These are phyloP conservation scores for Argentina silus DNA, from an alignment of 2,797 vertebrate species.

Conservation along the genomic window DNA sequence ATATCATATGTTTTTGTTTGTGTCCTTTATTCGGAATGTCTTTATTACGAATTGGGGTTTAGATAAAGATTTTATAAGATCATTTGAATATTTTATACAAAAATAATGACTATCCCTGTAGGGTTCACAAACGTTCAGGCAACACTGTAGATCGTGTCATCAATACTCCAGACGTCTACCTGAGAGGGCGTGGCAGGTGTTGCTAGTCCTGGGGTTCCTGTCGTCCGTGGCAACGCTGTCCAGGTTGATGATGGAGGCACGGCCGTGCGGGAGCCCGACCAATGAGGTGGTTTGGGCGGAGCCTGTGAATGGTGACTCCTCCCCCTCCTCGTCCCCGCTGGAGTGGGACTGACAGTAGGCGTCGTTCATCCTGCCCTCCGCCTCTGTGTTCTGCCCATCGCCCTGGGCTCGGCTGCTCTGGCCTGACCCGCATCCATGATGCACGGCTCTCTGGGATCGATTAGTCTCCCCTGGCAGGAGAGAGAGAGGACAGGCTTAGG, in stretches of 20 bases:
- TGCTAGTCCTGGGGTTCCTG: slow-evolving; percentile 52
- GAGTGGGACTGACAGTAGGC: slow-evolving; percentile 73
- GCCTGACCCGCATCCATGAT: slow-evolving; percentile 25
- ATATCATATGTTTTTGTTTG: too few relatives aligned
- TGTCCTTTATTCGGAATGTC: too few relatives aligned
- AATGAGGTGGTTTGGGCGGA: slow-evolving; percentile 52
- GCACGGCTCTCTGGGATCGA: slow-evolving; percentile 42
- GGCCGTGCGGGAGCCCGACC: slow-evolving; percentile 60
- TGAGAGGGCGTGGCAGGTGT: slow-evolving; percentile 75
- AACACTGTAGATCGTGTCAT: not conserved
- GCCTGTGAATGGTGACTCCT: slow-evolving; percentile 42
- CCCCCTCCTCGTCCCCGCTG: slow-evolving; percentile 75
- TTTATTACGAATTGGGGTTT: too few relatives aligned
- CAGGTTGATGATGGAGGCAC: slow-evolving; percentile 41
- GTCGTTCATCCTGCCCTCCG: slow-evolving; percentile 52
- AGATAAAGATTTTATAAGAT: too few relatives aligned
- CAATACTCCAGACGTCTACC: slow-evolving; percentile 67
- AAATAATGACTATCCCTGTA: too few relatives aligned
- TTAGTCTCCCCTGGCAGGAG: slow-evolving; percentile 45
- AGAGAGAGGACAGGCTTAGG: too few relatives aligned
- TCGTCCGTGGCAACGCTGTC: slow-evolving; percentile 20
- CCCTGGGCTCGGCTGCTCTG: slow-evolving; percentile 44
- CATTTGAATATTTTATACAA: too few relatives aligned
- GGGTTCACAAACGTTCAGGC: too few relatives aligned
- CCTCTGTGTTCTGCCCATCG: slow-evolving; percentile 40